Evolutionary conservation across 2,113 vertebrate species (phyloP).

Genomic region (Empidonax traillii): DNA sequence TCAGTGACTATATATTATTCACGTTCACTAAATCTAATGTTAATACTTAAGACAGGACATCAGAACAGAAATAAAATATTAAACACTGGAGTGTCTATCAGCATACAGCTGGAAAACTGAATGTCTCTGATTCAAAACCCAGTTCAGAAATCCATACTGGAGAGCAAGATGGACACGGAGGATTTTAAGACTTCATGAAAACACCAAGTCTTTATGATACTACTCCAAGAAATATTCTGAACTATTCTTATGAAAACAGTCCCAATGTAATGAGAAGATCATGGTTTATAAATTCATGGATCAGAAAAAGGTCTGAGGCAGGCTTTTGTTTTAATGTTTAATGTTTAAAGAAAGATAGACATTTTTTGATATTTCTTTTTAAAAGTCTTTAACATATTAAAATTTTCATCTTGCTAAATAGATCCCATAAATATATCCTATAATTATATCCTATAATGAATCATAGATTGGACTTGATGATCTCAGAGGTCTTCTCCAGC

Average conservation of each 20-base stretch:
- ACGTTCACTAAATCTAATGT: background rate
- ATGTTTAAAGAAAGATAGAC: background rate
- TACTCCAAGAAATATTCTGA: background rate
- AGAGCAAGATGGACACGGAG: background rate
- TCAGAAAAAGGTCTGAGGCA: background rate
- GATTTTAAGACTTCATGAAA: background rate
- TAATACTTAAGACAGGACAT: background rate
- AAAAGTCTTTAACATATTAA: background rate
- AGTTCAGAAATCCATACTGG: background rate
- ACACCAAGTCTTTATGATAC: background rate
- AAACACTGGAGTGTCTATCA: background rate
- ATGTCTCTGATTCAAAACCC: background rate
- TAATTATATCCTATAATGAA: background rate
- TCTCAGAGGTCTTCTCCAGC: background rate
- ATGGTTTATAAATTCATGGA: background rate
- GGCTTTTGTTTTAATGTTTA: background rate
- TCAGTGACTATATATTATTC: background rate
- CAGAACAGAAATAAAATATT: background rate
- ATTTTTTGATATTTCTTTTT: background rate
- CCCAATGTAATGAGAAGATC: background rate
- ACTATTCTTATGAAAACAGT: background rate
- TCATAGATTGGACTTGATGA: background rate
- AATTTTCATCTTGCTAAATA: background rate
- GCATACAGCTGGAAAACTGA: background rate
- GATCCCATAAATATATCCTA: background rate